A percentile compares a stretch with the other conserved stretches of the same genome.
Evolutionary conservation across 1,140 invertebrate genomes (phyloP).

Genomic region (Scaptomyza pallida): DNA sequence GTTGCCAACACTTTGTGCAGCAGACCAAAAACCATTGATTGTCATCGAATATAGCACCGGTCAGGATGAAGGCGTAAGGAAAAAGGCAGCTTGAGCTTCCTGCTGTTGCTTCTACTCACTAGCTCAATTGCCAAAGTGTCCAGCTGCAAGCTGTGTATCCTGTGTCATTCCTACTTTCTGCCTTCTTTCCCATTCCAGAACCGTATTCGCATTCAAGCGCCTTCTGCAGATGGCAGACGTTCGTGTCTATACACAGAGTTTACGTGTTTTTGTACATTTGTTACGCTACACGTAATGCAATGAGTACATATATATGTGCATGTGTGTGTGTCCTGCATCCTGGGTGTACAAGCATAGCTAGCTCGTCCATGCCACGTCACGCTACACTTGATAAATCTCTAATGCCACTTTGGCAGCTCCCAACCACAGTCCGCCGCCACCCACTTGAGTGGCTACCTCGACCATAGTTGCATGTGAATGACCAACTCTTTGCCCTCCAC

Average conservation of each 20-base stretch:
- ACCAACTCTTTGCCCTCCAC: background rate
- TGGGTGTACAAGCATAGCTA: conserved; percentile 26
- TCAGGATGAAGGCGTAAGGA: conserved; percentile 34
- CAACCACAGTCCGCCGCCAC: conserved; percentile 50
- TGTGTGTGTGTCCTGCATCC: conserved; percentile 23
- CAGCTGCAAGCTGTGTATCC: conserved; percentile 28
- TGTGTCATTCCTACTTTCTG: conserved; percentile 4
- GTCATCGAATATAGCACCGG: conserved; percentile 71
- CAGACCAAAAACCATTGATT: conserved; percentile 84
- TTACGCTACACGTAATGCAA: conserved; percentile 81
- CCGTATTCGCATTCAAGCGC: background rate
- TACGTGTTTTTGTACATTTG: conserved; percentile 82
- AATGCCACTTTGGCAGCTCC: conserved; percentile 79
- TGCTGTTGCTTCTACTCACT: conserved; percentile 32
- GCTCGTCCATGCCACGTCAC: conserved; percentile 76
- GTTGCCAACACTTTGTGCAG: conserved; percentile 51
- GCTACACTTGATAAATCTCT: conserved; percentile 82
- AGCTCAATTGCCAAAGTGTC: conserved; percentile 69
- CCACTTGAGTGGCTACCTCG: conserved; percentile 44
- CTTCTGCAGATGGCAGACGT: conserved; percentile 57
- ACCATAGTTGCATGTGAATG: conserved; percentile 9
- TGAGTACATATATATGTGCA: conserved; percentile 30
- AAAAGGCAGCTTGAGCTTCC: conserved; percentile 44
- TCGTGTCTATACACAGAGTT: conserved; percentile 45
- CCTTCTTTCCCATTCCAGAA: conserved; percentile 5